These are phyloP conservation scores for Paradoxurus hermaphroditus DNA, from an alignment of 2,113 vertebrate species.

Conservation along the genomic window DNA sequence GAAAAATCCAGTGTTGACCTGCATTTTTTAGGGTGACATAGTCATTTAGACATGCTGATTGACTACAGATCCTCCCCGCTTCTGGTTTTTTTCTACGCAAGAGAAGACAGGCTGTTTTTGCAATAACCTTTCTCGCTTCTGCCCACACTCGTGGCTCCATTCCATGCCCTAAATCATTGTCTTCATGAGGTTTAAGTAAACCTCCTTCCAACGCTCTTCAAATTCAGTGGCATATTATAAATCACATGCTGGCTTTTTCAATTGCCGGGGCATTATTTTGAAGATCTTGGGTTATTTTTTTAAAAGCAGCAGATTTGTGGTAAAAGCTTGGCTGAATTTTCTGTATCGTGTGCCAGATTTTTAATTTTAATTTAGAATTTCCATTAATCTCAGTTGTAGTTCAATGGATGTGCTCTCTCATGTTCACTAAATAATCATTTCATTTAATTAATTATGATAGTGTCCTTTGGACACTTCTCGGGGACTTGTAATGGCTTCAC, in stretches of 20 bases:
- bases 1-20: conserved; percentile 47
- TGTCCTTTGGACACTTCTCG: neutral
- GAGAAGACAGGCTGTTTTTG: conserved; percentile 79
- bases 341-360: conserved; percentile 16
- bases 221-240: conserved; percentile 74
- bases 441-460: neutral
- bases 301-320: conserved; percentile 71
- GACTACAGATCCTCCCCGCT: conserved; percentile 70
- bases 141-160: conserved; percentile 76
- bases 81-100: conserved; percentile 54
- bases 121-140: conserved; percentile 76
- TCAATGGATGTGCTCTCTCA: neutral
- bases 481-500: neutral
- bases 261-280: conserved; percentile 72
- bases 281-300: conserved; percentile 68
- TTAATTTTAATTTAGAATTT: neutral
- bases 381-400: neutral
- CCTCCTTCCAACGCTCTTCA: conserved; percentile 75
- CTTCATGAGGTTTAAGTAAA: conserved; percentile 77
- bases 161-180: conserved; percentile 80
- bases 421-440: neutral
- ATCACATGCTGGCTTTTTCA: conserved; percentile 74
- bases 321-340: conserved; percentile 67
- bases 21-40: neutral
- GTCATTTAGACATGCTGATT: conserved; percentile 72